Percentiles rank a stretch among this genome's conserved stretches.
Conservation (phyloP, 2,797 vertebrate genomes). For the Pagetopsis macropterus region DNA sequence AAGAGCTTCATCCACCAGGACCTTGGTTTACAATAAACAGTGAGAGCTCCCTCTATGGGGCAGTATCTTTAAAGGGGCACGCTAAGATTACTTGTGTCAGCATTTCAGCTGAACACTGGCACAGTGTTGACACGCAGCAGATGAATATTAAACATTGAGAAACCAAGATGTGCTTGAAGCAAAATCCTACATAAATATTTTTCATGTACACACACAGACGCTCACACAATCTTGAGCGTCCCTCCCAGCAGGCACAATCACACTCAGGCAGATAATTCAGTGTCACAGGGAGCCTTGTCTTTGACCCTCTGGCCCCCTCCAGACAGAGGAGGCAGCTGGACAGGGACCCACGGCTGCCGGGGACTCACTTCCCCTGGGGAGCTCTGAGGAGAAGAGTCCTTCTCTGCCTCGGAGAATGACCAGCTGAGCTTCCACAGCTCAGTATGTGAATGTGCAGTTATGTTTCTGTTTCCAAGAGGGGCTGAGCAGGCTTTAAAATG, state of each 20-base stretch:
- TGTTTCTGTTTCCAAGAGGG: constrained; percentile 54
- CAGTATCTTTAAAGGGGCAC: constrained; percentile 55
- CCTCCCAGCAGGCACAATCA: constrained; percentile 81
- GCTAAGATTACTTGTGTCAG: constrained; percentile 76
- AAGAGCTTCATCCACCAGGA: constrained; percentile 8
- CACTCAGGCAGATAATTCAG: constrained; percentile 83
- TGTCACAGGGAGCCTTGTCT: constrained; percentile 81
- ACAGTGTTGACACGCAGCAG: constrained; percentile 81
- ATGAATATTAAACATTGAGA: constrained; percentile 83
- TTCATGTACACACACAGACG: constrained; percentile 58
- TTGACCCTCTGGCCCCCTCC: constrained; percentile 78
- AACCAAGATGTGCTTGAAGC: constrained; percentile 80
- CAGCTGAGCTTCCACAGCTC: constrained; percentile 77
- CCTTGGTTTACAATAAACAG: constrained; percentile 39
- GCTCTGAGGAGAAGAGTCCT: constrained; percentile 71
- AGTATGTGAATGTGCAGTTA: constrained; percentile 59
- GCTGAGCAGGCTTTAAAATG: constrained; percentile 42
- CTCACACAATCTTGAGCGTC: constrained; percentile 71
- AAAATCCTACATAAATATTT: constrained; percentile 73
- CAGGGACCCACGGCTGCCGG: constrained; percentile 79
- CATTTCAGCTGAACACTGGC: constrained; percentile 74
- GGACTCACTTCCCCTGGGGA: constrained; percentile 77
- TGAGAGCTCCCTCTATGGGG: constrained; percentile 69
- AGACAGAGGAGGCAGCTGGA: constrained; percentile 82
- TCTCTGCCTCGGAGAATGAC: constrained; percentile 77